phyloP scores from a whole-genome alignment of 2,888 invertebrate species.

The Erebia palarica region DNA sequence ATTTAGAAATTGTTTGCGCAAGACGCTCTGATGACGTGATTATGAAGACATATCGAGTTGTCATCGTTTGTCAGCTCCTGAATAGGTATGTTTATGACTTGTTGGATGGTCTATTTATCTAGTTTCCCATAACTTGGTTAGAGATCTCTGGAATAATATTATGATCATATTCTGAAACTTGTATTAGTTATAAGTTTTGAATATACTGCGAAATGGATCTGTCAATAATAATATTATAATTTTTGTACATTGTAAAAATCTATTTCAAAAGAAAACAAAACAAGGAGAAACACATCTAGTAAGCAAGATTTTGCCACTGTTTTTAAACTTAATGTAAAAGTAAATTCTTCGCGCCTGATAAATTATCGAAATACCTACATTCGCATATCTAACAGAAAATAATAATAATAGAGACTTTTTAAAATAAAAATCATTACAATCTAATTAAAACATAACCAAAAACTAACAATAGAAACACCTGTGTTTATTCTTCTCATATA shows the following conservation, averaged over 20 bases:
- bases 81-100: conserved; percentile 33
- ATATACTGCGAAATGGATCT: background rate
- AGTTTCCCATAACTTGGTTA: conserved; percentile 17
- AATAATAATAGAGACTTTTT: background rate
- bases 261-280: no score
- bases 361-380: no score
- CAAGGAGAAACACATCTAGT: no score
- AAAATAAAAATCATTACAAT: background rate
- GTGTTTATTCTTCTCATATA: conserved; percentile 63
- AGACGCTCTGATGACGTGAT: conserved; percentile 63
- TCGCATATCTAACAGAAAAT: background rate
- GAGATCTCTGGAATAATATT: conserved; percentile 3
- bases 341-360: no score
- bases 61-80: conserved; percentile 37
- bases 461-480: conserved; percentile 48
- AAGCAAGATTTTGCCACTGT: no score
- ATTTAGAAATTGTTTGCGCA: conserved; percentile 63
- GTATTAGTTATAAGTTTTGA: conserved; percentile 8
- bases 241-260: no score
- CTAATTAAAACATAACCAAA: background rate
- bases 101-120: conserved; percentile 19
- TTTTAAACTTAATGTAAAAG: no score
- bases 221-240: background rate
- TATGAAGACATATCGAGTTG: conserved; percentile 57
- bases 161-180: conserved; percentile 15